Evolutionary conservation across 2,797 vertebrate species (phyloP), one percentile per base, ranked within the genome.

Genomic region (Saxicola maurus): DNA sequence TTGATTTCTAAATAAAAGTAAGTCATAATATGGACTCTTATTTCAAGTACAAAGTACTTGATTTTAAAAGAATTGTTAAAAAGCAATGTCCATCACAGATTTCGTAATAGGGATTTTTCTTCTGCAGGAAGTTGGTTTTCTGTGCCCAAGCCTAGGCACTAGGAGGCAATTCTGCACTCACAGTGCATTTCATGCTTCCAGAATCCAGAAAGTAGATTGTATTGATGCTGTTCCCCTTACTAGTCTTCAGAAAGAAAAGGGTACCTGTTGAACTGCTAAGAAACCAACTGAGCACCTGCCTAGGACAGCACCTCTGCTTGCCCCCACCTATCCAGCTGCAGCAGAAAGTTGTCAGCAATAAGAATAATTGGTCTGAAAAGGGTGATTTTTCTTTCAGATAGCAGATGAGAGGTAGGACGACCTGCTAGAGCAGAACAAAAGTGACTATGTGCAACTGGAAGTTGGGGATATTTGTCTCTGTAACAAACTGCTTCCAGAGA

Each of bases 1-100:
- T 12, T 88, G 53, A 31, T 60, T 78, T 67, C 30, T 53, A 49
- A 76, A 71, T 45, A 60, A 66, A 86, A 82, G 69, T 13, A 76
- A 66, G 13, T 17, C 18, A 31, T 53, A 35, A 55, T 48, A 65
- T 16, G 9, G 40, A 35, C 17, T 56, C 14, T 59, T 16, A 31
- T 20, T 76, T 20, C 42, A 84, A 66, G 30, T 49, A 51, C 7
- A 52, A 89, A 78, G 15, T 53, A 30, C 20, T 20, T 62, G 40
- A 59, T 83, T 62, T 76, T 45, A 45, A 79, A 66, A 60, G 13
- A 67, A 17, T 25, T 81, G 23, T 65, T 79, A 31, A n/a, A 59
- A 83, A 57, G 7, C 48, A 53, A 81, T 30, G 27, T n/a, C 40
- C 2, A 1, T 27, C 46, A 37, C 16, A 49, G 33, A 31, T 31